A percentile compares a stretch with the other conserved stretches of the same genome.
Conservation (phyloP, 1,140 invertebrate genomes). For the Halyomorpha halys region DNA sequence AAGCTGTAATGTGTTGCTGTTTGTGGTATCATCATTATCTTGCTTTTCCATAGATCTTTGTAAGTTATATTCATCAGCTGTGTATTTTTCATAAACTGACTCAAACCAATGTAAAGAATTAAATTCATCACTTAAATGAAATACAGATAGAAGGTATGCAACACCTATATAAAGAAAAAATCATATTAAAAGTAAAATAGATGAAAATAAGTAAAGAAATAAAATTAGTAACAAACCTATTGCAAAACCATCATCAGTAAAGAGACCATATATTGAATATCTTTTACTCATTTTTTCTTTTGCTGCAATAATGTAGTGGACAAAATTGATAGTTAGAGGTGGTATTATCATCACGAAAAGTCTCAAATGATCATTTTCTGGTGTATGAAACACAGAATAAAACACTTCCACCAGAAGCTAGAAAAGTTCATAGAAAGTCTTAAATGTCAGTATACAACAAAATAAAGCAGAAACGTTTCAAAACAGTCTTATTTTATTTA, state of each 20-base stretch:
- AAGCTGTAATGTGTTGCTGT: constrained; percentile 88
- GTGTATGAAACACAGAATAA: constrained; percentile 71
- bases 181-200: not conserved
- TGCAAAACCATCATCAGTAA: constrained; percentile 97
- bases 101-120: constrained; percentile 95
- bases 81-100: constrained; percentile 67
- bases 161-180: constrained; percentile 15
- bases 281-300: constrained; percentile 85
- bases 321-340: constrained; percentile 86
- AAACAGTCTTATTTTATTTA: too few species aligned
- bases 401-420: constrained; percentile 87
- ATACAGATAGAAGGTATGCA: constrained; percentile 55
- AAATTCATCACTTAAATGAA: constrained; percentile 63
- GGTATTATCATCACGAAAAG: constrained; percentile 93
- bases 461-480: too few species aligned
- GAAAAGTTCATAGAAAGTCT: constrained; percentile 29
- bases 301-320: constrained; percentile 82
- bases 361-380: constrained; percentile 79
- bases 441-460: too few species aligned
- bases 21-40: constrained; percentile 60
- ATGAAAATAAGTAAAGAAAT: constrained; percentile 1
- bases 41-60: constrained; percentile 41
- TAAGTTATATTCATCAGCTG: constrained; percentile 48
- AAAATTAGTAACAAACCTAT: constrained; percentile 54
- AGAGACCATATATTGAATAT: constrained; percentile 73